Evolutionary conservation across 2,888 invertebrate species (phyloP).

Genomic region (Matsumyia berberina): DNA sequence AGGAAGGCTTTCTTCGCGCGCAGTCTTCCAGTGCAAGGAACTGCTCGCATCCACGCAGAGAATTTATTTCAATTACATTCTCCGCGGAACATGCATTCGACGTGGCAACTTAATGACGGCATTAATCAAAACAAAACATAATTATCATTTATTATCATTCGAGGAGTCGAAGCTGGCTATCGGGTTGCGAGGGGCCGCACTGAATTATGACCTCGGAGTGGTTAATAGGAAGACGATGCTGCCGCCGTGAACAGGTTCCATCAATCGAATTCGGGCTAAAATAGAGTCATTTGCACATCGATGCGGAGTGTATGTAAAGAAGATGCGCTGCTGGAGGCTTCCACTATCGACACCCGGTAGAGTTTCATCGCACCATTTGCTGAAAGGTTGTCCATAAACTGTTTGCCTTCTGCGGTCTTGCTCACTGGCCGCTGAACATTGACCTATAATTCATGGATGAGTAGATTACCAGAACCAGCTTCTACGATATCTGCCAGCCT

Average conservation of each 20-base stretch:
- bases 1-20: slow-evolving; percentile 64
- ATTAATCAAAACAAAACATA: slow-evolving; percentile 76
- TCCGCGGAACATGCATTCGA: slow-evolving; percentile 69
- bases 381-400: slow-evolving; percentile 28
- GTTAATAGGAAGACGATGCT: slow-evolving; percentile 59
- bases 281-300: slow-evolving; percentile 69
- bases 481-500: slow-evolving; percentile 3
- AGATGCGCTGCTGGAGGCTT: slow-evolving; percentile 6
- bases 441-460: slow-evolving; percentile 51
- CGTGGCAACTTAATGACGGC: slow-evolving; percentile 75
- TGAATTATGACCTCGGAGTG: slow-evolving; percentile 65
- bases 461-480: slow-evolving; percentile 13
- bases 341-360: neutral
- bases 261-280: slow-evolving; percentile 62
- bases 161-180: slow-evolving; percentile 45
- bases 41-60: slow-evolving; percentile 51
- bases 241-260: slow-evolving; percentile 54
- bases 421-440: slow-evolving; percentile 20
- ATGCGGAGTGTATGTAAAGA: slow-evolving; percentile 35
- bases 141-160: slow-evolving; percentile 74
- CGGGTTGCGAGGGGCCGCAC: slow-evolving; percentile 25
- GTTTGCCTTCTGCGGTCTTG: slow-evolving; percentile 6
- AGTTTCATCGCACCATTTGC: slow-evolving; percentile 8
- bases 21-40: slow-evolving; percentile 13
- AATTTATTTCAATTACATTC: slow-evolving; percentile 75